These are phyloP conservation scores for Halisarca cf. caerulea DNA, from an alignment of 37 sponge, comb jelly and placozoan genomes.

Conservation along the genomic window DNA sequence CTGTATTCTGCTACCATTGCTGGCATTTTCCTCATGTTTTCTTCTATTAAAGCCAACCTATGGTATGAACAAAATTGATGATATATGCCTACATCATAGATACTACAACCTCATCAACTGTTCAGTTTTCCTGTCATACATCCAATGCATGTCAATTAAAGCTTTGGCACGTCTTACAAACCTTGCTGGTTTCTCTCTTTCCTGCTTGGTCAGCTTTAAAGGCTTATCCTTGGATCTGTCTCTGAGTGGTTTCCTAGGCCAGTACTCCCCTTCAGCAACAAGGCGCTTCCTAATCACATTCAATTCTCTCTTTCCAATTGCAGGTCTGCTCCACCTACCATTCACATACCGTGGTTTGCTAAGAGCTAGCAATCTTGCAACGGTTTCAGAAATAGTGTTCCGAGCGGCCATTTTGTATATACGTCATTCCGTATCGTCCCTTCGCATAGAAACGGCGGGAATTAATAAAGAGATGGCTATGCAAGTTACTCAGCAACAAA, in stretches of 20 bases:
- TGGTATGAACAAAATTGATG: background rate
- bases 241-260: constrained; percentile 81
- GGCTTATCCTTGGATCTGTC: constrained; percentile 73
- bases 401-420: constrained; percentile 47
- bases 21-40: constrained; percentile 88
- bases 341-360: constrained; percentile 64
- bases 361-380: constrained; percentile 64
- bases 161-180: background rate
- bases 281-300: constrained; percentile 49
- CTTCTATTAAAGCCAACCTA: constrained; percentile 69
- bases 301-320: constrained; percentile 52
- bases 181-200: constrained; percentile 74
- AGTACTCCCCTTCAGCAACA: constrained; percentile 62
- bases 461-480: constrained; percentile 15
- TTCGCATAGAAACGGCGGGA: constrained; percentile 31
- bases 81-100: background rate
- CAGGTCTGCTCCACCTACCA: constrained; percentile 75
- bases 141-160: background rate
- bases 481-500: constrained; percentile 37
- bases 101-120: background rate
- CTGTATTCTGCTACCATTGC: constrained; percentile 86
- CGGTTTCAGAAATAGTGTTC: constrained; percentile 48
- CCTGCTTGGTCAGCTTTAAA: constrained; percentile 65
- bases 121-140: background rate
- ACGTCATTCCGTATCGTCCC: no score